Percentiles rank a stretch among this genome's conserved stretches.
Evolutionary conservation across 2,888 invertebrate species (phyloP).

Genomic region (Trichopoda pennipes): DNA sequence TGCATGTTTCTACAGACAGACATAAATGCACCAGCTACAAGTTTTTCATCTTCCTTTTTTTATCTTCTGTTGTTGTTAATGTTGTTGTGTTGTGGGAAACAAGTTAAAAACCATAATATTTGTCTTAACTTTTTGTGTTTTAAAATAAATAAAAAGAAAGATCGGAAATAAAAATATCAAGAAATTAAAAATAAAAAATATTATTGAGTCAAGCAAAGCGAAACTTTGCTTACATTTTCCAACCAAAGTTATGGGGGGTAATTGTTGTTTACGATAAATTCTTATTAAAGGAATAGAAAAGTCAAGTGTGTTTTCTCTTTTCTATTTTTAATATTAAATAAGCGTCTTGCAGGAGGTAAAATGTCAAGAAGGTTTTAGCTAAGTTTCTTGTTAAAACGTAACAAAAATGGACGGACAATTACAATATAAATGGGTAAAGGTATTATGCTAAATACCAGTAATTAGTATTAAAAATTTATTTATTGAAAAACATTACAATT

Average conservation of each 20-base stretch:
- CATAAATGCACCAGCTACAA: conserved; percentile 48
- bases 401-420: no score
- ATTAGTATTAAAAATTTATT: no score
- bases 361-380: conserved; percentile 1
- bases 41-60: conserved; percentile 17
- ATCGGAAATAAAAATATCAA: conserved; percentile 34
- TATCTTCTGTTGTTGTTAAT: background rate
- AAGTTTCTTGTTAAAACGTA: background rate
- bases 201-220: conserved; percentile 14
- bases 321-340: conserved; percentile 41
- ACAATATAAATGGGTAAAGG: no score
- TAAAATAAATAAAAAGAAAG: conserved; percentile 37
- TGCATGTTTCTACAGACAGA: conserved; percentile 25
- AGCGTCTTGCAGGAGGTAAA: conserved; percentile 4
- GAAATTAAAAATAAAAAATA: conserved; percentile 21
- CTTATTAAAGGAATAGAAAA: conserved; percentile 19
- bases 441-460: no score
- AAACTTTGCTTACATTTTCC: conserved; percentile 38
- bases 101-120: conserved; percentile 68
- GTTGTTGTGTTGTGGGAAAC: conserved; percentile 54
- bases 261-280: conserved; percentile 27
- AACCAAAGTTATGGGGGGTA: conserved; percentile 35
- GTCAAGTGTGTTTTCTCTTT: conserved; percentile 21
- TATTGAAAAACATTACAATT: no score
- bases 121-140: conserved; percentile 66